A percentile compares a stretch with the other conserved stretches of the same genome.
phyloP scores from a whole-genome alignment of 2,797 vertebrate genomes.

The Psittacula derbiana region DNA sequence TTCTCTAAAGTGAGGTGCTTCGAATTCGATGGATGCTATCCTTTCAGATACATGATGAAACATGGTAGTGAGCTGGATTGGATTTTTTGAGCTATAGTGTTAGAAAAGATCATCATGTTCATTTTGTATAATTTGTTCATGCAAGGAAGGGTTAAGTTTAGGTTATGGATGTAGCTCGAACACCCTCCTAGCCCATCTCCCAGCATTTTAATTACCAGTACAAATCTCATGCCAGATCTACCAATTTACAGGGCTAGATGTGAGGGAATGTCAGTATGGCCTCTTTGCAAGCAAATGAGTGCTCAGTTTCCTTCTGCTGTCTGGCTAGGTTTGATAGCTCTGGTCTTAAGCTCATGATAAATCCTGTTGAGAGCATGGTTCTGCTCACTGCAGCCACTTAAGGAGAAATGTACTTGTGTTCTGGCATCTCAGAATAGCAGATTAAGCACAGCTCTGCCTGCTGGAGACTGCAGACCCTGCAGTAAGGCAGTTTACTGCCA shows the following conservation, averaged over 20 bases:
- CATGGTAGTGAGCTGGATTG: background rate
- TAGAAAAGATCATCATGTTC: background rate
- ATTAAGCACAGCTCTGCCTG: background rate
- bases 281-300: background rate
- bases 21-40: background rate
- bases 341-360: background rate
- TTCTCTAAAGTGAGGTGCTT: background rate
- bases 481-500: background rate
- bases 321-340: background rate
- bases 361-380: background rate
- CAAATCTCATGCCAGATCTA: background rate
- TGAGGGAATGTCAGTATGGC: background rate
- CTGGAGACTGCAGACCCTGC: background rate
- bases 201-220: background rate
- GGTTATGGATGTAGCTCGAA: background rate
- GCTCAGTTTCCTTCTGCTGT: rapidly evolving
- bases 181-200: too few relatives aligned
- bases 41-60: background rate
- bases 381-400: background rate
- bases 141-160: background rate
- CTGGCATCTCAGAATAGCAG: background rate
- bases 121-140: background rate
- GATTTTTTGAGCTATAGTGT: background rate
- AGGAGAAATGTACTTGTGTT: background rate
- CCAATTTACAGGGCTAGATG: background rate